These are phyloP conservation scores for Halocaridina rubra DNA, from an alignment of 2,888 invertebrate genomes.

Conservation along the genomic window DNA sequence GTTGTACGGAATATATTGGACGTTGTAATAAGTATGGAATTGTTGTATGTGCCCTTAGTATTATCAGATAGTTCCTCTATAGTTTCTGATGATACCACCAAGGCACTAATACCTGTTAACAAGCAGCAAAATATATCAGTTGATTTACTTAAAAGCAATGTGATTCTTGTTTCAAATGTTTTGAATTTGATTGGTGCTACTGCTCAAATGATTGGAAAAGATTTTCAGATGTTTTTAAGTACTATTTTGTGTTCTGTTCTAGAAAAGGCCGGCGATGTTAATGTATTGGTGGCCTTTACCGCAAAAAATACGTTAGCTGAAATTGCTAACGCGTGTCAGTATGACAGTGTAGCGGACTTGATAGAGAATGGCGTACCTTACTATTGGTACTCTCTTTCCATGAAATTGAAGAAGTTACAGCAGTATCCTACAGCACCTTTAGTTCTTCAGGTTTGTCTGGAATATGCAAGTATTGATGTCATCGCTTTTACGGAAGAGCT, in stretches of 20 bases:
- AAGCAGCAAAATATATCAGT: conserved; percentile 23
- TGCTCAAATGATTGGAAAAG: not conserved
- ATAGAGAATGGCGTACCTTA: conserved; percentile 42
- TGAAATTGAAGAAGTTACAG: conserved; percentile 31
- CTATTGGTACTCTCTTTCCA: conserved; percentile 58
- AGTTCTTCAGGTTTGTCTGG: conserved; percentile 43
- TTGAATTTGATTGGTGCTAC: conserved; percentile 26
- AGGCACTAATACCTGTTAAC: conserved; percentile 13
- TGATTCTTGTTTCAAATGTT: conserved; percentile 30
- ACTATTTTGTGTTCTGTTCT: conserved; percentile 36
- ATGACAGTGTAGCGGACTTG: conserved; percentile 26
- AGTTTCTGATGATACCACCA: not conserved
- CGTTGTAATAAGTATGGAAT: not conserved
- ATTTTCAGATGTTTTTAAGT: conserved; percentile 29
- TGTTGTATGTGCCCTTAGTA: conserved; percentile 19
- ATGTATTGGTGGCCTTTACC: conserved; percentile 25
- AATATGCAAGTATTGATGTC: conserved; percentile 24
- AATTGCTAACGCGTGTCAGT: conserved; percentile 34
- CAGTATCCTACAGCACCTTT: conserved; percentile 45
- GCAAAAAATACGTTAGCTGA: conserved; percentile 23
- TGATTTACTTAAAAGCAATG: conserved; percentile 32
- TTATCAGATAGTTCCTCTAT: too few relatives aligned
- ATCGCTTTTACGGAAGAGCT: conserved; percentile 52
- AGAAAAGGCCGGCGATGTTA: conserved; percentile 47
- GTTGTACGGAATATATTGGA: conserved; percentile 27